Percentiles rank a stretch among this genome's conserved stretches.
Evolutionary conservation across 2,113 vertebrate species (phyloP).

Genomic region (Heliornis fulica): DNA sequence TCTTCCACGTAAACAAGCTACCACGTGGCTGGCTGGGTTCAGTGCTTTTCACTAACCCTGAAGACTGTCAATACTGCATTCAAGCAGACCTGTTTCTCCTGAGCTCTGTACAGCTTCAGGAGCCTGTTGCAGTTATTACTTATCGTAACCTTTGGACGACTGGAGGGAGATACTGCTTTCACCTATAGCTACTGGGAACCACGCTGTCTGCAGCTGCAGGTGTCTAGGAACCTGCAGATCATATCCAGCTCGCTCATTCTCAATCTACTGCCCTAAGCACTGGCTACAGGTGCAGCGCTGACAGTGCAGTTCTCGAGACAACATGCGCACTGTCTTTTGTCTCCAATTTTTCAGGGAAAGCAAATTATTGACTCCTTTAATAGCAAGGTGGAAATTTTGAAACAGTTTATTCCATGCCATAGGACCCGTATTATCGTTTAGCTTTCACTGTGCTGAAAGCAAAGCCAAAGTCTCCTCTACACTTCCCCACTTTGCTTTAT

Average conservation of each 20-base stretch:
- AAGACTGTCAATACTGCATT: neutral
- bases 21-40: neutral
- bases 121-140: neutral
- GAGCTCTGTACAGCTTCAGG: neutral
- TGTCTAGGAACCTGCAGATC: neutral
- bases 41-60: neutral
- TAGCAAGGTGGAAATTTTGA: constrained; percentile 7
- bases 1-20: neutral
- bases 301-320: neutral
- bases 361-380: neutral
- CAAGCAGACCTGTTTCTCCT: neutral
- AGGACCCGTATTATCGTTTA: neutral
- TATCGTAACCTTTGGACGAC: neutral
- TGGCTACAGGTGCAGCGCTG: neutral
- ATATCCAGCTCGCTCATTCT: neutral
- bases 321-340: neutral
- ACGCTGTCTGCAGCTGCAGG: neutral
- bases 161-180: neutral
- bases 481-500: neutral
- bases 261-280: neutral
- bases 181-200: neutral
- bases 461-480: neutral
- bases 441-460: neutral
- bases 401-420: neutral
- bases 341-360: neutral